Evolutionary conservation across 2,888 invertebrate genomes (phyloP).

Genomic region (Cataglyphis cursor): DNA sequence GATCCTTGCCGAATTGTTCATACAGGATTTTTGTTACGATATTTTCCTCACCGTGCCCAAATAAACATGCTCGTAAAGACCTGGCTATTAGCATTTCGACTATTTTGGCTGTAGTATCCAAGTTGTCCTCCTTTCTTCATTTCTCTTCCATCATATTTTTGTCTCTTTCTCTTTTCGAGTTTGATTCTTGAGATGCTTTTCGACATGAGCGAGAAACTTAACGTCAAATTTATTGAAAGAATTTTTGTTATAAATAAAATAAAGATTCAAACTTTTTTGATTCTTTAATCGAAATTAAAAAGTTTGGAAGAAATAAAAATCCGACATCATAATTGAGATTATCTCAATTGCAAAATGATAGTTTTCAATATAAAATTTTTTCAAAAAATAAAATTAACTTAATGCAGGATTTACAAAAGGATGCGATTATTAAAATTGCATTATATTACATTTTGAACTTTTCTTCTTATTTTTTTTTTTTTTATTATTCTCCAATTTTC

Average conservation of each 20-base stretch:
- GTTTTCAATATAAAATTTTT: background rate
- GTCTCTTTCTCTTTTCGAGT: background rate
- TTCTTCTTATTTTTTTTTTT: background rate
- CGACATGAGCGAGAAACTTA: background rate
- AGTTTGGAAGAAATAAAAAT: background rate
- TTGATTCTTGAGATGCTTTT: slow-evolving; percentile 7
- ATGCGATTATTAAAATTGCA: background rate
- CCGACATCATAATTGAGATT: background rate
- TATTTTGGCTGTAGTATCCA: slow-evolving; percentile 11
- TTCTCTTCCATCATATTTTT: background rate
- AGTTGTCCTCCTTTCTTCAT: slow-evolving; percentile 13
- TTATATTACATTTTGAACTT: background rate
- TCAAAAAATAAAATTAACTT: background rate
- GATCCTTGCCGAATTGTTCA: slow-evolving; percentile 39
- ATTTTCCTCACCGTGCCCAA: slow-evolving; percentile 34
- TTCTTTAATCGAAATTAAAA: background rate
- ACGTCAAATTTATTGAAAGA: slow-evolving; percentile 3
- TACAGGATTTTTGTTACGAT: slow-evolving; percentile 30
- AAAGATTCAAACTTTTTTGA: slow-evolving; percentile 9
- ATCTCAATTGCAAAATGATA: background rate
- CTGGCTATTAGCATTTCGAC: slow-evolving; percentile 28
- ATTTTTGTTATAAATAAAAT: background rate
- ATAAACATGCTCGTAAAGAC: slow-evolving; percentile 40
- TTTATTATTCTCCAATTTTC: background rate
- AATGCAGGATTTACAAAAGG: background rate